Conservation (phyloP, 2,797 vertebrate genomes). For the Leptodactylus fallax region DNA sequence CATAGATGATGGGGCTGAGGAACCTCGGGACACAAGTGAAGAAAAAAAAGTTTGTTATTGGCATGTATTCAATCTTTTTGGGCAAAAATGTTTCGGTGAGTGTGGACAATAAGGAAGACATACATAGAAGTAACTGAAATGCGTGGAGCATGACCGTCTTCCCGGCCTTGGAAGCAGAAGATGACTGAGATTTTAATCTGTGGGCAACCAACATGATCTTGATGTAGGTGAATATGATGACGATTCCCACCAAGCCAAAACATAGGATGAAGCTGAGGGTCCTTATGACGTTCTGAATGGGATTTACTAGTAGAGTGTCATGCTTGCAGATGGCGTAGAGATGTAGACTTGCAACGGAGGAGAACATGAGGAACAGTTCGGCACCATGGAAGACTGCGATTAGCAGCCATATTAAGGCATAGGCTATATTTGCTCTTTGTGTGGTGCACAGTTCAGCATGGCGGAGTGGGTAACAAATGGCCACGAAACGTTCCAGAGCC, state of each 20-base stretch:
- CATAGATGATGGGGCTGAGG: conserved; percentile 42
- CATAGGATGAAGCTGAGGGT: not conserved
- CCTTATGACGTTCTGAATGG: not conserved
- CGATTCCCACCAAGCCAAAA: conserved; percentile 10
- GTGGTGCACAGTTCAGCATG: not conserved
- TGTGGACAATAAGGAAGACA: not conserved
- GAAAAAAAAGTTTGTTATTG: conserved; percentile 2
- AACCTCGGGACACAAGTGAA: conserved; percentile 40
- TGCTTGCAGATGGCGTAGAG: not conserved
- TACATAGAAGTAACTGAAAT: conserved; percentile 35
- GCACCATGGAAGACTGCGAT: not conserved
- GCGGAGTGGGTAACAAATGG: conserved; percentile 18
- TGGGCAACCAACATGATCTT: conserved; percentile 17
- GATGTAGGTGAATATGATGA: conserved; percentile 33
- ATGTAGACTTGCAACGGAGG: not conserved
- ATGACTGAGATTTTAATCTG: conserved; percentile 8
- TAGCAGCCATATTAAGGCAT: not conserved
- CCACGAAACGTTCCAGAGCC: conserved; percentile 39
- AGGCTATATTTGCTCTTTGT: not conserved
- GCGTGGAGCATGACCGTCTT: conserved; percentile 40
- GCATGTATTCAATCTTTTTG: conserved; percentile 67
- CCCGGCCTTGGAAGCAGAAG: conserved; percentile 12
- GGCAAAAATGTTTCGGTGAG: not conserved
- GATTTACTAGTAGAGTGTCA: not conserved
- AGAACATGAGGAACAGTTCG: not conserved